phyloP scores from a whole-genome alignment of 2,797 vertebrate genomes.

The Aulostomus chinensis region DNA sequence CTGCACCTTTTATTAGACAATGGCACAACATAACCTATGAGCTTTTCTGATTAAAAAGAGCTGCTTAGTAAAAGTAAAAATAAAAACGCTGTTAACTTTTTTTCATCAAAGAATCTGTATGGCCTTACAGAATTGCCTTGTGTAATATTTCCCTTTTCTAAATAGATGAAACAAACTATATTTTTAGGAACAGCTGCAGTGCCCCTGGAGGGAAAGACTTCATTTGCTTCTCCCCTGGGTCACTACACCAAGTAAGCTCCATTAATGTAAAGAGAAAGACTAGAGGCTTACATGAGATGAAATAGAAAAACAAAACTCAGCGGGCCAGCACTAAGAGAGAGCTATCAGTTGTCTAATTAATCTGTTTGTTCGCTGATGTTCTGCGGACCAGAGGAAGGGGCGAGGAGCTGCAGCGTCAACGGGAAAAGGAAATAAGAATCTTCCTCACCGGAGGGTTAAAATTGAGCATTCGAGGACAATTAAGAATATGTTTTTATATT shows the following conservation, averaged over 20 bases:
- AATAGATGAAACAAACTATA: conserved; percentile 27
- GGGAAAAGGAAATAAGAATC: conserved; percentile 40
- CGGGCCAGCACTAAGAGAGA: conserved; percentile 65
- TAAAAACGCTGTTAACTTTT: conserved; percentile 6
- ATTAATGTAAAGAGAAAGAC: conserved; percentile 70
- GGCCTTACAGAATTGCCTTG: conserved; percentile 6
- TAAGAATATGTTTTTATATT: no score
- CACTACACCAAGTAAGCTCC: conserved; percentile 56
- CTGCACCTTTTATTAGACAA: conserved; percentile 33
- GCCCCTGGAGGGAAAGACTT: conserved; percentile 39
- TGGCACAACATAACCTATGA: conserved; percentile 1
- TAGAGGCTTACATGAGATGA: conserved; percentile 61
- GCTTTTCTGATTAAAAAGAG: conserved; percentile 3
- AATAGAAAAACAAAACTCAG: conserved; percentile 67
- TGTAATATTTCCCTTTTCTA: conserved; percentile 32
- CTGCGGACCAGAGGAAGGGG: conserved; percentile 43
- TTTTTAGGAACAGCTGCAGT: conserved; percentile 36
- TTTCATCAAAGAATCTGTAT: conserved; percentile 2
- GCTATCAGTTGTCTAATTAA: conserved; percentile 73
- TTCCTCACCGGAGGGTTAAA: conserved; percentile 38
- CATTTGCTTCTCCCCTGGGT: conserved; percentile 66
- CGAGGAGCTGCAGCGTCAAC: conserved; percentile 23
- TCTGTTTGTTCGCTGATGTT: conserved; percentile 53
- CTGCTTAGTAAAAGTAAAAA: neutral
- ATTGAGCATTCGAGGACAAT: no score